Percentiles rank a stretch among this genome's conserved stretches.
These are phyloP conservation scores for Cryptotis parvus DNA, from an alignment of 2,113 vertebrate genomes.

Conservation along the genomic window DNA sequence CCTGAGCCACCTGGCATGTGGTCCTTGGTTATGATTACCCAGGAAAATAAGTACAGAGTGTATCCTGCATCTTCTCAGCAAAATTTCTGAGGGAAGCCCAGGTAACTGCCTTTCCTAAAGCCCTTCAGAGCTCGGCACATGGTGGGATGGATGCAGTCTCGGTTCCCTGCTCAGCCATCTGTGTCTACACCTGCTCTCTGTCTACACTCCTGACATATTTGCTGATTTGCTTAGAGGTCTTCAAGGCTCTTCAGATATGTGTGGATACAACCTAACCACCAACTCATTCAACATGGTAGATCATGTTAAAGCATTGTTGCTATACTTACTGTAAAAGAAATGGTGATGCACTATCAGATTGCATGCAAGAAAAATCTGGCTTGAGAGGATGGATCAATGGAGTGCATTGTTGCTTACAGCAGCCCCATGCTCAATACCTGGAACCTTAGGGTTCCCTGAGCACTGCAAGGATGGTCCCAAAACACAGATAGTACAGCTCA, in stretches of 20 bases:
- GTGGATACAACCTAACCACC: background rate
- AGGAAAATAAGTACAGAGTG: background rate
- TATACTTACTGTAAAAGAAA: background rate
- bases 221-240: background rate
- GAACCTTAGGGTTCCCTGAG: too few species aligned
- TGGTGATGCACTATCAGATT: background rate
- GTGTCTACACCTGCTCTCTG: background rate
- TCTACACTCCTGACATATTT: accelerated
- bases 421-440: too few species aligned
- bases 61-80: accelerated
- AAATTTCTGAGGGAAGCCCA: accelerated
- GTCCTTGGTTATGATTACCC: accelerated
- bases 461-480: too few species aligned
- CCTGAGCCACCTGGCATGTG: too few species aligned
- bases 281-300: background rate
- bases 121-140: too few species aligned
- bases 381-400: too few species aligned
- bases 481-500: too few species aligned
- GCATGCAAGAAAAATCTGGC: background rate
- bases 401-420: too few species aligned
- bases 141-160: background rate
- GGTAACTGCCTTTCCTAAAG: background rate
- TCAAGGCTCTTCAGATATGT: background rate
- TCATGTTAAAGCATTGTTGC: background rate
- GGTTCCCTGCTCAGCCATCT: too few species aligned